Base-by-base conservation (phyloP, 2,113 vertebrate species). In the Scalopus aquaticus region DNA sequence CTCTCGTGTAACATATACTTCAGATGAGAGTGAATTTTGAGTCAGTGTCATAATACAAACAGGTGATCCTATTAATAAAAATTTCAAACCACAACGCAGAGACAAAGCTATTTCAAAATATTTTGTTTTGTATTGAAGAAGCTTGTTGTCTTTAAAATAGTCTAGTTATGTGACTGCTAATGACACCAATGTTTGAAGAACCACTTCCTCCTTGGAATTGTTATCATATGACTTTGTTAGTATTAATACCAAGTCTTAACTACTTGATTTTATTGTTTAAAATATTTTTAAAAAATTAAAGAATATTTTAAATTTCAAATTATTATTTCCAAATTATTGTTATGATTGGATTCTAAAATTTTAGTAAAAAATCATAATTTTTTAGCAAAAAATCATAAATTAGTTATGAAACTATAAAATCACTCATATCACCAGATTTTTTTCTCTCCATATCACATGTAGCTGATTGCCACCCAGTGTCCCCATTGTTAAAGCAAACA, bases 321-420 rank as follows among this genome's bases (percentile, higher is more conserved):
- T 6, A 60, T 42, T 22, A 44, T 42, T 60, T 65, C 5, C 0
- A n/a, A 1, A 49, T 49, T 49, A 49, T 49, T 49, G 46, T 49
- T 7, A 49, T 49, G 39, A 8, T 58, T 51, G 5, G 3, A 20
- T 60, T 81, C 46, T 93, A 93, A 93, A 73, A 65, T n/a, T 32
- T 60, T 51, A 37, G 35, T 84, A 15, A 58, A 83, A 96, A 84
- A 6, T 84, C 24, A 84, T 70, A 90, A 80, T 77, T n/a, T n/a
- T n/a, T n/a, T n/a, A n/a, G n/a, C n/a, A n/a, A n/a, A n/a, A n/a
- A n/a, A n/a, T n/a, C n/a, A n/a, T n/a, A 79, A 78, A 20, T 9
- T 0, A 76, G 13, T 78, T 17, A 93, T 81, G 69, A 79, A 74
- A 51, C 2, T 6, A 82, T 7, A 89, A 56, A 86, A 91, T 74